Conservation (phyloP, 2,113 vertebrate species). For the Podocnemis expansa region DNA sequence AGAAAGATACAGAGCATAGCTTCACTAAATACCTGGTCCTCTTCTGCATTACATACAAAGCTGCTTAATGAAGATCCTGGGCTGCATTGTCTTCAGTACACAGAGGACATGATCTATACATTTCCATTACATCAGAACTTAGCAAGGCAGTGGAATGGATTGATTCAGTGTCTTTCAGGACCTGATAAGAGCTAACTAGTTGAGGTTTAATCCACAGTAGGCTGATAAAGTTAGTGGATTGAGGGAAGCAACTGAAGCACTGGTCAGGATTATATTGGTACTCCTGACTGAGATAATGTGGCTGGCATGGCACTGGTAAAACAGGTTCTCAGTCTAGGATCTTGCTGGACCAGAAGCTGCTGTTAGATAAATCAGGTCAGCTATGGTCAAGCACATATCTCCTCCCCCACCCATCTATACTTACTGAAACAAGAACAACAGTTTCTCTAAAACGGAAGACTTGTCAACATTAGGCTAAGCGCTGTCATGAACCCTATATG, state of each 20-base stretch:
- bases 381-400: background rate
- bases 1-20: background rate
- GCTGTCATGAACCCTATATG: too few relatives aligned
- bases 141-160: background rate
- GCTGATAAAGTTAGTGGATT: background rate
- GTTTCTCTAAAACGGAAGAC: background rate
- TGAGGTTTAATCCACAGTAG: background rate
- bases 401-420: background rate
- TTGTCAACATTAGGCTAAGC: background rate
- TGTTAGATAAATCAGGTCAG: background rate
- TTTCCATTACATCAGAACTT: background rate
- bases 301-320: background rate
- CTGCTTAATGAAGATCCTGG: background rate
- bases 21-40: background rate
- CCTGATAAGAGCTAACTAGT: background rate
- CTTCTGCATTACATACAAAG: too few relatives aligned
- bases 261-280: background rate
- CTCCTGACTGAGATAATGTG: background rate
- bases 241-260: background rate
- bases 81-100: background rate
- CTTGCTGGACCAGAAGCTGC: background rate
- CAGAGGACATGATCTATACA: background rate
- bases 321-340: accelerated
- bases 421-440: background rate
- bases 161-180: background rate